phyloP scores from a whole-genome alignment of 2,797 vertebrate genomes.

The Arctocebus calabarensis region DNA sequence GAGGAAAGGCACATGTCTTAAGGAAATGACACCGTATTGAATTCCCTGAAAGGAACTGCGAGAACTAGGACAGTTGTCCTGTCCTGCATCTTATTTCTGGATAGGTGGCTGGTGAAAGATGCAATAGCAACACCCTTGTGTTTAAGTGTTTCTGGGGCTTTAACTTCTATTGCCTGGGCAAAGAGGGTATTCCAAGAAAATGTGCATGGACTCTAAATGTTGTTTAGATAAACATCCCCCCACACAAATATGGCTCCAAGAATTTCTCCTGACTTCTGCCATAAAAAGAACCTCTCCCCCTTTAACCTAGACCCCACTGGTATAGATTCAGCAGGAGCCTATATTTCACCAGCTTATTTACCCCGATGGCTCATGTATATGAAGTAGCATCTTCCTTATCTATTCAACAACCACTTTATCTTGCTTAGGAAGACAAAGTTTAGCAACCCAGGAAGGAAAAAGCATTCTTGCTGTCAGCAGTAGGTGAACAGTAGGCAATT shows the following conservation, averaged over 20 bases:
- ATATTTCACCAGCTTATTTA: background rate
- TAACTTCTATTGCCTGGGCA: background rate
- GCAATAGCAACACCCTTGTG: background rate
- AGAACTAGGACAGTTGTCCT: background rate
- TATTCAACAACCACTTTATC: background rate
- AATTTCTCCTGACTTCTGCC: background rate
- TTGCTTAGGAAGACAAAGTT: conserved; percentile 43
- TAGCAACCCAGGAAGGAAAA: background rate
- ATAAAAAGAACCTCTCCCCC: background rate
- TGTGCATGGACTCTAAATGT: background rate
- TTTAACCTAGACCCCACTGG: too few relatives aligned
- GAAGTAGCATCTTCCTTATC: background rate
- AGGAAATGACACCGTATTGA: background rate
- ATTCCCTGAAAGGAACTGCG: background rate
- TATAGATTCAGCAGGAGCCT: background rate
- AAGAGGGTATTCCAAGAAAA: background rate
- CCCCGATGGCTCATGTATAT: background rate
- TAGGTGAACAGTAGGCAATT: background rate
- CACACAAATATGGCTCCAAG: background rate
- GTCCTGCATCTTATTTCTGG: background rate
- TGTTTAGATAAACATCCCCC: background rate
- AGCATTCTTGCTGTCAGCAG: background rate
- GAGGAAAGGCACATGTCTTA: background rate
- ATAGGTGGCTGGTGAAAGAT: background rate
- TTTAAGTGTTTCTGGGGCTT: background rate